phyloP scores from a whole-genome alignment of 2,113 vertebrate genomes.

The Tyto alba region DNA sequence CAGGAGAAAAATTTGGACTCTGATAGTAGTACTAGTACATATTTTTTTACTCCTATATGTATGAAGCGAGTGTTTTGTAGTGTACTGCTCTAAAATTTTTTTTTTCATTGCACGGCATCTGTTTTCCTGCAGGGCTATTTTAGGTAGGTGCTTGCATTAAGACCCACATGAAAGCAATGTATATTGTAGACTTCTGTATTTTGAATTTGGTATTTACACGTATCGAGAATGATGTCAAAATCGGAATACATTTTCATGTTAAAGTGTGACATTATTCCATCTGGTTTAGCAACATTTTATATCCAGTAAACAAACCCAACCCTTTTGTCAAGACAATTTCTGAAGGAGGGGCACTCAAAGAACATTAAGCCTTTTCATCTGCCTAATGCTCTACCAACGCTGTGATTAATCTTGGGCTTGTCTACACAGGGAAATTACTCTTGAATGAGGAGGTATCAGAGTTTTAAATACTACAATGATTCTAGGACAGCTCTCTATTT shows the following conservation, averaged over 20 bases:
- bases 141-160: not conserved
- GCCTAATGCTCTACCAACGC: conserved; percentile 17
- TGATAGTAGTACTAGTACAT: not conserved
- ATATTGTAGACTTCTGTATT: not conserved
- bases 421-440: not conserved
- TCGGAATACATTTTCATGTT: conserved; percentile 9
- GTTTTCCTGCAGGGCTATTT: not conserved
- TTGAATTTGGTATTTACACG: not conserved
- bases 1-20: not conserved
- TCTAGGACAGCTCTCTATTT: not conserved
- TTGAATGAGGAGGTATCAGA: conserved; percentile 29
- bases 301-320: conserved; percentile 53
- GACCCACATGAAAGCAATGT: not conserved
- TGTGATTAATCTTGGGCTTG: conserved; percentile 59
- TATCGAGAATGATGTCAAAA: not conserved
- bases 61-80: not conserved
- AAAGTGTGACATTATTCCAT: conserved; percentile 9
- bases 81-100: not conserved
- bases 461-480: not conserved
- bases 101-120: not conserved
- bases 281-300: conserved; percentile 54
- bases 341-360: conserved; percentile 43
- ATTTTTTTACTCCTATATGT: not conserved
- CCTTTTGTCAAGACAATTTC: conserved; percentile 45
- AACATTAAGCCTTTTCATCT: conserved; percentile 47